Evolutionary conservation across 2,888 invertebrate genomes (phyloP), one percentile per base, ranked within the genome.

Genomic region (Eristalis intricaria): DNA sequence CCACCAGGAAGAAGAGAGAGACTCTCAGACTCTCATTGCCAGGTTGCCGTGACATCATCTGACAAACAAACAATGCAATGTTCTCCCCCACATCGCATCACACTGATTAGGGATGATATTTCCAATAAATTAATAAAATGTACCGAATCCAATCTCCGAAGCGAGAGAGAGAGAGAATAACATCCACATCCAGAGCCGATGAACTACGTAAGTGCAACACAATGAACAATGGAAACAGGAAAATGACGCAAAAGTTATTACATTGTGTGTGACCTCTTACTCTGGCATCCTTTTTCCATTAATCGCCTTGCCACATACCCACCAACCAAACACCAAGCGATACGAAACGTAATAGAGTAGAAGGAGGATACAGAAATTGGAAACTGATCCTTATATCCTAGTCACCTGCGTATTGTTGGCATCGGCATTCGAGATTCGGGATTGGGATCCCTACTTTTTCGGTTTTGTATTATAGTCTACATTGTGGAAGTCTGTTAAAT

Each of bases 161-260:
- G 38, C 32, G 23, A 63, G 63, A 60, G 23, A 64, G 40, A 11
- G 23, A 63, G 63, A 60, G 23, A 64, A 32, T 5, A 29, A 29
- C 29, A 29, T 29, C 29, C 5, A 32, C 29, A 61, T 50, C n/a
- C 50, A 50, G 19, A 7, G 32, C 50, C 19, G 65, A 75, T 63
- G 65, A 74, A 40, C 22, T 71, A 26, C 26, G 26, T 26, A 73
- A 85, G 63, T 77, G 81, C 84, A 85, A 77, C 78, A 80, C 23
- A 26, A 60, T 74, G 60, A 50, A 73, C 81, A 73, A 82, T 77
- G 65, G 35, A 74, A 78, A 70, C 79, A 84, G 79, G 76, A 87
- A 83, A 87, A 87, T 87, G 79, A 87, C 84, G 84, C 87, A 83
- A 84, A 87, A 87, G 87, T 87, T 87, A 87, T 87, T 84, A 71